Evolutionary conservation across 2,113 vertebrate species (phyloP).

Genomic region (Sphaerodactylus townsendi): DNA sequence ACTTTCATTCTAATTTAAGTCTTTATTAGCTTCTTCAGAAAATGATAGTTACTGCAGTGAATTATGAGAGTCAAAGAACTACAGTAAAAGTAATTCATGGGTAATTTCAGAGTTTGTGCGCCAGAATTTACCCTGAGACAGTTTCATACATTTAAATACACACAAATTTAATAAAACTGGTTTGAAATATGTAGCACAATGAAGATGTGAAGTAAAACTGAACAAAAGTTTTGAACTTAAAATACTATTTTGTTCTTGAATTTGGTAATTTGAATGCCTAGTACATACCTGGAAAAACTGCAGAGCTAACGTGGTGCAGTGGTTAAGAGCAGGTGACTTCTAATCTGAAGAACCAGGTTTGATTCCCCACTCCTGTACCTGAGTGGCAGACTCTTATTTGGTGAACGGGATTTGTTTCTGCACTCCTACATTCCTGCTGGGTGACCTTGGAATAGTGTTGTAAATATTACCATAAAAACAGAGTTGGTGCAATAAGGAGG

Average conservation of each 20-base stretch:
- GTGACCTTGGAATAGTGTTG: no score
- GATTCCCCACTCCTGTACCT: no score
- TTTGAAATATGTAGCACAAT: not conserved
- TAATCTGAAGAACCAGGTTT: no score
- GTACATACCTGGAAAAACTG: not conserved
- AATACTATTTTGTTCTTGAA: not conserved
- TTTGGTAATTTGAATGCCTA: not conserved
- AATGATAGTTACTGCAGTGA: not conserved
- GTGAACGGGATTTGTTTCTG: no score
- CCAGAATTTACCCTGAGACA: not conserved
- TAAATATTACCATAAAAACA: no score
- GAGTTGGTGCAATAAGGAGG: no score
- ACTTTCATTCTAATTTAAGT: constrained; percentile 29
- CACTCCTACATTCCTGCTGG: no score
- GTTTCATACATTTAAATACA: constrained; percentile 5
- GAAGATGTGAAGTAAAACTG: constrained; percentile 12
- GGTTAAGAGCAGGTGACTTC: no score
- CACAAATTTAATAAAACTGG: not conserved
- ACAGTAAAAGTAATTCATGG: constrained; percentile 17
- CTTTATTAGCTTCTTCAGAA: constrained; percentile 9
- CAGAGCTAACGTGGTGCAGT: no score
- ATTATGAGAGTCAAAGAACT: constrained; percentile 17
- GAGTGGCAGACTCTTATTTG: no score
- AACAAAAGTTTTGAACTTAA: constrained; percentile 11
- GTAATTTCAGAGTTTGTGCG: not conserved